Conservation (phyloP, 2,797 vertebrate species). For the Tamandua tetradactyla region DNA sequence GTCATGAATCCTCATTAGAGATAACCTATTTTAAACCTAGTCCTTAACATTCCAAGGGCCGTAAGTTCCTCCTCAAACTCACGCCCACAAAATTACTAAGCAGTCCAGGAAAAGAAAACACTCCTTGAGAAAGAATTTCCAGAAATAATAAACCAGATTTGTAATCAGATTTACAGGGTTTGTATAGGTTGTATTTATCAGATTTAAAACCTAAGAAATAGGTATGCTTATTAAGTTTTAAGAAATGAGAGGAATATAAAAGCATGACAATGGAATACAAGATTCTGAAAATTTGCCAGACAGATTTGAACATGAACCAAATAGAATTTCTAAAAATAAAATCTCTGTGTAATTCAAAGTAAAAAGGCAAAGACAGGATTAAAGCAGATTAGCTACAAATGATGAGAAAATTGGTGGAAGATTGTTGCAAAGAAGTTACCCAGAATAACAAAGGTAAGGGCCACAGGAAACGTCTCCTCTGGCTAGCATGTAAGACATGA, state of each 20-base stretch:
- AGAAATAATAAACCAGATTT: background rate
- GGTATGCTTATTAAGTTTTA: background rate
- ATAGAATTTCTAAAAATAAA: background rate
- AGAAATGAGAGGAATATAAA: background rate
- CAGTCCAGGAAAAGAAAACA: background rate
- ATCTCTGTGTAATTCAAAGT: background rate
- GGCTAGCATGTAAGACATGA: background rate
- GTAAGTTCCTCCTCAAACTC: background rate
- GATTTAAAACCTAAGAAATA: background rate
- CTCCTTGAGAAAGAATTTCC: background rate
- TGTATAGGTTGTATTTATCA: background rate
- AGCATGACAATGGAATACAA: background rate
- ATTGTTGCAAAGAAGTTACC: background rate
- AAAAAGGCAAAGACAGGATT: background rate
- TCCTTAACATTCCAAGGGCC: background rate
- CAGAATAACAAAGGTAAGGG: background rate
- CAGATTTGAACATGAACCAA: background rate
- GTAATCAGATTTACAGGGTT: background rate
- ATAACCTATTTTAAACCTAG: background rate
- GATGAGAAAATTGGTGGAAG: background rate
- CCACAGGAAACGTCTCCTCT: background rate
- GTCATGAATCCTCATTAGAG: background rate
- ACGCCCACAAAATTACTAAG: background rate
- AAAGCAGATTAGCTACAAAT: background rate
- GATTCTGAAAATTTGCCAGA: background rate